These are phyloP conservation scores for Colinus virginianus DNA, from an alignment of 2,113 vertebrate species.

Conservation along the genomic window DNA sequence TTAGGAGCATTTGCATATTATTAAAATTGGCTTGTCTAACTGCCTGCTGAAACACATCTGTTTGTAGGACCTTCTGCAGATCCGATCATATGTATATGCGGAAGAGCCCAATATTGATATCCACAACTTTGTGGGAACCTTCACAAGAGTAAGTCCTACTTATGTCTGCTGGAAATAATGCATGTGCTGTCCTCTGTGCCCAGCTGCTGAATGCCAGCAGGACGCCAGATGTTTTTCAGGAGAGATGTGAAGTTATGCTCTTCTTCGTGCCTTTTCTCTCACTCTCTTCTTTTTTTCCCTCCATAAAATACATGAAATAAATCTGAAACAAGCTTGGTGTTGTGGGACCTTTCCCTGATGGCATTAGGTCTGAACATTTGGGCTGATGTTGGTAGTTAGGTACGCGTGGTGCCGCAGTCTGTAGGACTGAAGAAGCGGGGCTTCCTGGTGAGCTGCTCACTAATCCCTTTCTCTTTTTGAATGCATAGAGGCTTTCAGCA, in stretches of 20 bases:
- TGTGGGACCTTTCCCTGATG: neutral
- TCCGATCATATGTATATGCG: conserved; percentile 90
- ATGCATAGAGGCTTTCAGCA: neutral
- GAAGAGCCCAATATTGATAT: conserved; percentile 98
- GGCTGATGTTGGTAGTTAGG: accelerated
- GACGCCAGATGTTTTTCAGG: neutral
- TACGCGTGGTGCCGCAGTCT: neutral
- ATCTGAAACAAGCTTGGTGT: neutral
- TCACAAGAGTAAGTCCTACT: conserved; percentile 89
- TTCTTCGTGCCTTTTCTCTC: neutral
- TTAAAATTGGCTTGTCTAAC: neutral
- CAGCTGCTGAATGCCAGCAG: neutral
- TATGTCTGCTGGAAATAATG: neutral
- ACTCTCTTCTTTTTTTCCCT: neutral
- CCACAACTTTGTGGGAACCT: conserved; percentile 96
- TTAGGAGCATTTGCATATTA: accelerated
- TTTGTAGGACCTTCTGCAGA: conserved; percentile 92
- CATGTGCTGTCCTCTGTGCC: neutral
- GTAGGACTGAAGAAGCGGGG: neutral
- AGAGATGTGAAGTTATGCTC: neutral
- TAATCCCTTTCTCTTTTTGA: neutral
- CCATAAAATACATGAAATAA: neutral
- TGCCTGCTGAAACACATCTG: neutral
- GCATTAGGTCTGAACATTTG: neutral
- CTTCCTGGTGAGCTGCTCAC: neutral